phyloP scores from a whole-genome alignment of 2,888 invertebrate species.

The Napeogenes inachia region DNA sequence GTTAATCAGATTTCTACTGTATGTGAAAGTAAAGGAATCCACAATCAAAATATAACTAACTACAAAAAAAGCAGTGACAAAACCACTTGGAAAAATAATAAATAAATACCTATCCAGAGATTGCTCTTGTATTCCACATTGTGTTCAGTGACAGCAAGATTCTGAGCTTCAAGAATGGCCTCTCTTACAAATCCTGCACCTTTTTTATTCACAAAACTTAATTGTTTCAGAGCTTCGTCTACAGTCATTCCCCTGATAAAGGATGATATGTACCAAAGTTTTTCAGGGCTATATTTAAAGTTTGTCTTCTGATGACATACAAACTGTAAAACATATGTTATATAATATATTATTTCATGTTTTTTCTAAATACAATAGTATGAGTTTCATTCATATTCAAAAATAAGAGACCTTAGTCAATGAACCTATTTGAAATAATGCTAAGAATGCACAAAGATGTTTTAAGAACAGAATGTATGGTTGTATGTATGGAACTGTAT shows the following conservation, averaged over 20 bases:
- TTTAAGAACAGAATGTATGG: too few relatives aligned
- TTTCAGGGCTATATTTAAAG: conserved; percentile 93
- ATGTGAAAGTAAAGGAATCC: too few relatives aligned
- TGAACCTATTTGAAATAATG: too few relatives aligned
- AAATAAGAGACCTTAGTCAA: too few relatives aligned
- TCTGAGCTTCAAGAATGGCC: conserved; percentile 91
- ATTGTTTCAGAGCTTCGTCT: conserved; percentile 95
- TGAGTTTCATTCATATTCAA: too few relatives aligned
- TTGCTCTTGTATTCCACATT: conserved; percentile 97
- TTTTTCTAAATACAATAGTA: too few relatives aligned
- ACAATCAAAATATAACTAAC: too few relatives aligned
- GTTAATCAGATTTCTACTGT: too few relatives aligned
- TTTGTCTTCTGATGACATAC: conserved; percentile 90
- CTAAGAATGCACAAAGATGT: too few relatives aligned
- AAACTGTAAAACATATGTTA: conserved; percentile 78
- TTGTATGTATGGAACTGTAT: too few relatives aligned
- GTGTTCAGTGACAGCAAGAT: conserved; percentile 89
- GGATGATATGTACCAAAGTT: conserved; percentile 94
- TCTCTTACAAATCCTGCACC: conserved; percentile 85
- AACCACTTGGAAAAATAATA: conserved; percentile 39
- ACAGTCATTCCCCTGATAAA: conserved; percentile 94
- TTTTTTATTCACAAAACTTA: conserved; percentile 88
- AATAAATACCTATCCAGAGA: conserved; percentile 91
- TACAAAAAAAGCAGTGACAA: neutral
- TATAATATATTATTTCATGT: neutral